A percentile compares a stretch with the other conserved stretches of the same genome.
Evolutionary conservation across 1,140 invertebrate genomes (phyloP).

Genomic region (Bursaphelenchus mucronatus): DNA sequence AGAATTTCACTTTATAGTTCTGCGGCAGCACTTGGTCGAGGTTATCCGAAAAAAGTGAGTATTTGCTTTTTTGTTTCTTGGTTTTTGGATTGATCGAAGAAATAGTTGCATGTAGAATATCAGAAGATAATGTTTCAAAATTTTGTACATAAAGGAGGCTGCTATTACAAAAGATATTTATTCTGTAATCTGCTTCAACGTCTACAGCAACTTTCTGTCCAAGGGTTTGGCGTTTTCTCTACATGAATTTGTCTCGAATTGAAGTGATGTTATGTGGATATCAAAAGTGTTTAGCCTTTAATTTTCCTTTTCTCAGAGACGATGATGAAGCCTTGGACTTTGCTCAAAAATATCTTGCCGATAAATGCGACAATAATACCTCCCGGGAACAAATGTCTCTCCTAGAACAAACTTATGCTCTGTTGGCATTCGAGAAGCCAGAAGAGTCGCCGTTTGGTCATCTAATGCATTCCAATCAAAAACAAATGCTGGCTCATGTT

Average conservation of each 20-base stretch:
- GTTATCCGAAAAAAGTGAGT: constrained; percentile 38
- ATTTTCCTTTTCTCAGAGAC: constrained; percentile 30
- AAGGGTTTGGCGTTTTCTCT: too few relatives aligned
- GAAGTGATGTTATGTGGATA: too few relatives aligned
- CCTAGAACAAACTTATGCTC: constrained; percentile 76
- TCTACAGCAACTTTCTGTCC: too few relatives aligned
- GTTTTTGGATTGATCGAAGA: background rate
- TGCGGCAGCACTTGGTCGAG: constrained; percentile 62
- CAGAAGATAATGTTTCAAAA: background rate
- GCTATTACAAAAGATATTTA: too few relatives aligned
- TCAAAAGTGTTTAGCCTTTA: too few relatives aligned
- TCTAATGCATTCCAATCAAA: constrained; percentile 80
- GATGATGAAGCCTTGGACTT: constrained; percentile 42
- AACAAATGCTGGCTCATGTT: constrained; percentile 66
- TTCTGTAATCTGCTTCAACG: too few relatives aligned
- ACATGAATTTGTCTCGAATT: too few relatives aligned
- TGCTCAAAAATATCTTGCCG: constrained; percentile 37
- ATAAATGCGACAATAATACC: constrained; percentile 36
- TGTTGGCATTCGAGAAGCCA: constrained; percentile 93
- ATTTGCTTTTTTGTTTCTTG: constrained; percentile 26
- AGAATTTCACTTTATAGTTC: constrained; percentile 89
- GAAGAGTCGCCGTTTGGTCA: constrained; percentile 89
- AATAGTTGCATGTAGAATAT: background rate
- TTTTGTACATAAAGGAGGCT: too few relatives aligned
- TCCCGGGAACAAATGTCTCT: constrained; percentile 55